phyloP scores from a whole-genome alignment of 2,797 vertebrate species.

The Dicrostonyx torquatus region DNA sequence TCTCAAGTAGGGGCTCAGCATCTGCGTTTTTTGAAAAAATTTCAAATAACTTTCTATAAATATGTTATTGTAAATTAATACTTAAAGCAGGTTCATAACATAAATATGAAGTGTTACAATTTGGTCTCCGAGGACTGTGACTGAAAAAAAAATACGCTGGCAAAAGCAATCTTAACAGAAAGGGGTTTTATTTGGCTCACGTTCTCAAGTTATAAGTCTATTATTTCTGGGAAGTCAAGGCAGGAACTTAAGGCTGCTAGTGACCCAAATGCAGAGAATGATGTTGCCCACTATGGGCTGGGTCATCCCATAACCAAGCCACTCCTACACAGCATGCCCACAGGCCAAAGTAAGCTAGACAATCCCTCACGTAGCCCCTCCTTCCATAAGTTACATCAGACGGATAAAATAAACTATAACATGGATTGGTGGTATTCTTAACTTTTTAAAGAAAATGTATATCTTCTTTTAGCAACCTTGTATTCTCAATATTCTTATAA shows the following conservation, averaged over 20 bases:
- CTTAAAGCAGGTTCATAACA: not conserved
- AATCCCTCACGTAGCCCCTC: too few species aligned
- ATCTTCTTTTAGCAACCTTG: not conserved
- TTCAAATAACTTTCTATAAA: conserved; percentile 5
- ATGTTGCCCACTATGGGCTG: not conserved
- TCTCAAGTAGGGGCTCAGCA: not conserved
- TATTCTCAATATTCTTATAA: conserved; percentile 5
- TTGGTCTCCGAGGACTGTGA: not conserved
- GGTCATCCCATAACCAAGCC: not conserved
- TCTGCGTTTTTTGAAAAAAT: not conserved
- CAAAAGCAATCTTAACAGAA: not conserved
- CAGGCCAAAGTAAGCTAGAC: not conserved
- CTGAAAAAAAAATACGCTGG: not conserved
- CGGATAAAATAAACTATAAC: not conserved
- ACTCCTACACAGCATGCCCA: not conserved
- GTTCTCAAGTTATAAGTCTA: not conserved
- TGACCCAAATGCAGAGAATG: not conserved
- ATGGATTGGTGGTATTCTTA: not conserved
- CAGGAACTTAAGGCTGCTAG: not conserved
- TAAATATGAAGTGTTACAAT: not conserved
- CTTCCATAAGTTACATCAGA: not conserved
- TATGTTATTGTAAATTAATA: conserved; percentile 24
- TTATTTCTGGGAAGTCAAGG: not conserved
- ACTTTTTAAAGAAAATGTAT: not conserved
- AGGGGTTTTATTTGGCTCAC: not conserved